Evolutionary conservation across 2,888 invertebrate species (phyloP).

Genomic region (Hanleya hanleyi): DNA sequence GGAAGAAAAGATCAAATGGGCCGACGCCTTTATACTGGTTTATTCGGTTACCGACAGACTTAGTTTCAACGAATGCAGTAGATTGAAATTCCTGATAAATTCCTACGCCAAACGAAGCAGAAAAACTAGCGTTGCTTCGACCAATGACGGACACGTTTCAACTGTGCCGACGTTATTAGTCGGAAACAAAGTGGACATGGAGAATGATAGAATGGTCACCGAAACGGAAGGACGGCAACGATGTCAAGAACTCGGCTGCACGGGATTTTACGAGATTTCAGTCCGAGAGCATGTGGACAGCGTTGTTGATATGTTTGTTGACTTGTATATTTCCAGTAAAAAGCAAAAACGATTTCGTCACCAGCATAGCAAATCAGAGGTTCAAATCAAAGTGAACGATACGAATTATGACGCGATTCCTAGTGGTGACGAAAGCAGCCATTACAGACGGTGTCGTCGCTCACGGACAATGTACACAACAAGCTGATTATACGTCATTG

Average conservation of each 20-base stretch:
- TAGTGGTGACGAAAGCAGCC: background rate
- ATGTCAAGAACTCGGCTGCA: conserved; percentile 71
- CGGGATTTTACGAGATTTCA: conserved; percentile 86
- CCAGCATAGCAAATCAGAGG: background rate
- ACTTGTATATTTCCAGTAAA: conserved; percentile 46
- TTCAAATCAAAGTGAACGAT: background rate
- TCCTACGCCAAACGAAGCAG: conserved; percentile 58
- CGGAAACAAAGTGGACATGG: conserved; percentile 87
- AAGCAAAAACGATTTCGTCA: conserved; percentile 29
- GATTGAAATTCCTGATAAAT: conserved; percentile 65
- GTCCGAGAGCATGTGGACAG: conserved; percentile 88
- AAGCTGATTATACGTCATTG: too few species aligned
- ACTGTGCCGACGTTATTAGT: conserved; percentile 84
- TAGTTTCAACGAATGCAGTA: conserved; percentile 78
- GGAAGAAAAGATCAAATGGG: conserved; percentile 89
- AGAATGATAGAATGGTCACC: conserved; percentile 83
- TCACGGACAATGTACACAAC: background rate
- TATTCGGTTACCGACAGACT: conserved; percentile 93
- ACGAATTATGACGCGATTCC: background rate
- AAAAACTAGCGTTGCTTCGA: conserved; percentile 20
- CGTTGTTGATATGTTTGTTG: conserved; percentile 80
- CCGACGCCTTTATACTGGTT: conserved; percentile 89
- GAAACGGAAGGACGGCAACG: conserved; percentile 48
- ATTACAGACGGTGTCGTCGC: background rate
- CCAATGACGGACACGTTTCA: conserved; percentile 8